Evolutionary conservation across 2,797 vertebrate species (phyloP), one percentile per base, ranked within the genome.

Genomic region (Periparus ater): DNA sequence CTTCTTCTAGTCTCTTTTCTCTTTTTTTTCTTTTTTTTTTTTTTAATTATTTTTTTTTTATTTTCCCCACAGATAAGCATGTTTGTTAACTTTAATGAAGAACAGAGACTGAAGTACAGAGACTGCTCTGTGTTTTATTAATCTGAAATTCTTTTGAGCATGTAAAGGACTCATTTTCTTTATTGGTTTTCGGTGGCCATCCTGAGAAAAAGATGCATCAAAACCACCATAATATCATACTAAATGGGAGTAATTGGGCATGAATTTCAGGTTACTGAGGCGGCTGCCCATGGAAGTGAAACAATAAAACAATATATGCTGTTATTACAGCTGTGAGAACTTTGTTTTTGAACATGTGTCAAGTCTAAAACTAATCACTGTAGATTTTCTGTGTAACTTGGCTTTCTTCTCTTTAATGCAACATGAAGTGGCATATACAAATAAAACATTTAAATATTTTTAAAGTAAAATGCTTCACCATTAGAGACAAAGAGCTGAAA

Each of bases 401-500:
- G 13, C 4, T 85, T 96, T 72, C 34, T 67, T 51, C 36, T 60
- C 18, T 84, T 86, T 55, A 72, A 74, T 40, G 36, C 23, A 78
- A 54, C 10, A 50, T 11, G 30, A 65, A 57, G 13, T 17, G 14
- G 4, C 25, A 42, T 10, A 26, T 16, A 48, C 14, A 73, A 68
- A 78, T 67, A 73, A 86, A 91, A 60, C 58, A 86, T 73, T 66
- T 8, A 93, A 67, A 6, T 20, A 57, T 87, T 86, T 85, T 70
- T 58, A 55, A 90, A 93, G 23, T 57, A 44, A 92, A 89, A 92
- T 51, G 7, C 53, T 85, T 22, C 21, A 44, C 53, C 80, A 47
- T 79, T 79, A 91, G 21, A 57, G 11, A 23, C 48, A 54, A 86
- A 76, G 36, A 89, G 10, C 30, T 91, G 67, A 89, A 95, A 85